Percentiles rank a stretch among this genome's conserved stretches.
phyloP scores from a whole-genome alignment of 2,888 invertebrate species.

The Drosophila histrio region DNA sequence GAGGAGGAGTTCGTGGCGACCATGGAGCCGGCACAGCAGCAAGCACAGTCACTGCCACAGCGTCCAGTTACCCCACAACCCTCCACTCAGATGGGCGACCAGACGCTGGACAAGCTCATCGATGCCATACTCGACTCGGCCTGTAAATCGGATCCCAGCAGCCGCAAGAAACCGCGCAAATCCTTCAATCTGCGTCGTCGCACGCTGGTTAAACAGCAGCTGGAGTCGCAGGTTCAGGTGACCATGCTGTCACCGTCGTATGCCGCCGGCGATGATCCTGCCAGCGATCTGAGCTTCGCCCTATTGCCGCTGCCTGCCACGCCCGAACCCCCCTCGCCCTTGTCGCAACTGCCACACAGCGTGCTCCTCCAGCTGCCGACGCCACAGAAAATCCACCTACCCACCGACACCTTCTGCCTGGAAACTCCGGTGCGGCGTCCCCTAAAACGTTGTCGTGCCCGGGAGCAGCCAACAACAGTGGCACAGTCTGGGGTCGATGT shows the following conservation, averaged over 20 bases:
- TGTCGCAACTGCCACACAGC: conserved; percentile 27
- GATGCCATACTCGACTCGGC: conserved; percentile 84
- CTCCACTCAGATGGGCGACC: conserved; percentile 83
- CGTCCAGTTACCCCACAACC: conserved; percentile 59
- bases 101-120: conserved; percentile 82
- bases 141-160: conserved; percentile 76
- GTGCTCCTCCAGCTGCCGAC: conserved; percentile 64
- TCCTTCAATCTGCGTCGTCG: conserved; percentile 81
- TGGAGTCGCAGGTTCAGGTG: conserved; percentile 59
- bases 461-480: background rate
- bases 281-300: conserved; percentile 82
- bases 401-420: conserved; percentile 64
- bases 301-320: conserved; percentile 49
- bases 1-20: conserved; percentile 75
- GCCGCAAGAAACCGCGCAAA: conserved; percentile 73
- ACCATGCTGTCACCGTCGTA: conserved; percentile 81
- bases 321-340: conserved; percentile 62
- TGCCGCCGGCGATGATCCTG: conserved; percentile 83
- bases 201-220: conserved; percentile 75
- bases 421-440: conserved; percentile 72
- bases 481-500: background rate
- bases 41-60: background rate
- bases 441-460: conserved; percentile 48
- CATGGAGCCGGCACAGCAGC: conserved; percentile 30
- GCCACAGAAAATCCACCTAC: conserved; percentile 28